A percentile compares a stretch with the other conserved stretches of the same genome.
These are phyloP conservation scores for Acrocera orbiculus DNA, from an alignment of 2,888 invertebrate species.

Conservation along the genomic window DNA sequence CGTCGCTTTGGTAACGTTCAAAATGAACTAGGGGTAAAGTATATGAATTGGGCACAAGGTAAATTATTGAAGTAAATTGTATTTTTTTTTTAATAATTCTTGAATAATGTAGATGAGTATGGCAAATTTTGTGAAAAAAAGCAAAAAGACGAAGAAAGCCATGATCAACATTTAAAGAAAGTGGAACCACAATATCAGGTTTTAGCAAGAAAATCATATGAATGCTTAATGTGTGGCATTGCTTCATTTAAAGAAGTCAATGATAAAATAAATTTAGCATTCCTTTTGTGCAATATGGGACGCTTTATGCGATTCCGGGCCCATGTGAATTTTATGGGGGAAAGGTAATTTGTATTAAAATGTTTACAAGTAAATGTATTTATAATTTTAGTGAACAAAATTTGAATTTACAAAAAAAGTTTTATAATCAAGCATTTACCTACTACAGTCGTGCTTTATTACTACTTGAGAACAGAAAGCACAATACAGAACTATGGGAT, in stretches of 20 bases:
- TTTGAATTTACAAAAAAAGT: conserved; percentile 38
- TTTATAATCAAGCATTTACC: conserved; percentile 52
- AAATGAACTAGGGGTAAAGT: conserved; percentile 68
- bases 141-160: conserved; percentile 1
- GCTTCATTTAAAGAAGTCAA: conserved; percentile 50
- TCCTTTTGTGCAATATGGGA: conserved; percentile 67
- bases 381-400: conserved; percentile 14
- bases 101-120: conserved; percentile 18
- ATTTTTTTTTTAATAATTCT: background rate
- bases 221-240: conserved; percentile 50
- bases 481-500: conserved; percentile 54
- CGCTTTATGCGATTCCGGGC: conserved; percentile 64
- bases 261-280: conserved; percentile 61
- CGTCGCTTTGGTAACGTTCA: conserved; percentile 59
- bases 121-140: conserved; percentile 8
- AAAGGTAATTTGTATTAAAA: conserved; percentile 17
- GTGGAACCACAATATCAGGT: conserved; percentile 25
- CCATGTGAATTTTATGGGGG: conserved; percentile 36
- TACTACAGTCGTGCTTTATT: conserved; percentile 52
- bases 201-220: conserved; percentile 39
- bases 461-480: conserved; percentile 43
- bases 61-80: conserved; percentile 11
- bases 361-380: background rate
- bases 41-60: conserved; percentile 64
- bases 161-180: background rate